Conservation (phyloP, 2,888 invertebrate species). For the Drosophila koepferae region DNA sequence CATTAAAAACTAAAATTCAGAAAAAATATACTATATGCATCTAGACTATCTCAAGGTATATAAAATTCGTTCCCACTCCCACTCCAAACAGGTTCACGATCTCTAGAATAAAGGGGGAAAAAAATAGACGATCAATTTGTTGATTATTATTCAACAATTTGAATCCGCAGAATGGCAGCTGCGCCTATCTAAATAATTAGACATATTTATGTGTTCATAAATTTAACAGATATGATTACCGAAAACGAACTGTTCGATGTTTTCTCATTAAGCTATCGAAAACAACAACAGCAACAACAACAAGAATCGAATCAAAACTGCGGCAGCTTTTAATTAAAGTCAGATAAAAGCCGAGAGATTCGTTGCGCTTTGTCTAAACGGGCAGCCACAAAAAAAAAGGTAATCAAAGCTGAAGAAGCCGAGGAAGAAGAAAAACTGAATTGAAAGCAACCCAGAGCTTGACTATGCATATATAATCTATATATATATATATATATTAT, state of each 20-base stretch:
- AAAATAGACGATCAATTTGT: not conserved
- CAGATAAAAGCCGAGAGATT: slow-evolving; percentile 65
- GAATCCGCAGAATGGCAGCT: not conserved
- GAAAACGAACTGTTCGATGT: slow-evolving; percentile 23
- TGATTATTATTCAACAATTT: slow-evolving; percentile 21
- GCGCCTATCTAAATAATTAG: slow-evolving; percentile 72
- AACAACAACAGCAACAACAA: slow-evolving; percentile 11
- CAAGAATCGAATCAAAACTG: slow-evolving; percentile 42
- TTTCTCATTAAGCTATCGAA: slow-evolving; percentile 35
- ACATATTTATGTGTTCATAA: slow-evolving; percentile 79
- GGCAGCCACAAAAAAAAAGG: slow-evolving; percentile 22
- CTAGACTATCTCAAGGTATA: not conserved
- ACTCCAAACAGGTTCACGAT: not conserved
- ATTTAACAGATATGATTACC: slow-evolving; percentile 65
- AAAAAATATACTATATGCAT: not conserved
- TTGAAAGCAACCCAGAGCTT: slow-evolving; percentile 2
- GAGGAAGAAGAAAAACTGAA: slow-evolving; percentile 27
- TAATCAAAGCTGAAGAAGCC: slow-evolving; percentile 34
- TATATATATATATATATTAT: slow-evolving; percentile 17
- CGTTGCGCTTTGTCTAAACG: slow-evolving; percentile 69
- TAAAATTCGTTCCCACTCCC: not conserved
- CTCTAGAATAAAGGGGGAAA: too few species aligned
- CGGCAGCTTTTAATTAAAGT: slow-evolving; percentile 74
- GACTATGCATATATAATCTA: slow-evolving; percentile 19
- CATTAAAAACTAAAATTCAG: not conserved